Percentiles rank a stretch among this genome's conserved stretches.
These are phyloP conservation scores for Formicarius rufipectus DNA, from an alignment of 2,113 vertebrate species.

Conservation along the genomic window DNA sequence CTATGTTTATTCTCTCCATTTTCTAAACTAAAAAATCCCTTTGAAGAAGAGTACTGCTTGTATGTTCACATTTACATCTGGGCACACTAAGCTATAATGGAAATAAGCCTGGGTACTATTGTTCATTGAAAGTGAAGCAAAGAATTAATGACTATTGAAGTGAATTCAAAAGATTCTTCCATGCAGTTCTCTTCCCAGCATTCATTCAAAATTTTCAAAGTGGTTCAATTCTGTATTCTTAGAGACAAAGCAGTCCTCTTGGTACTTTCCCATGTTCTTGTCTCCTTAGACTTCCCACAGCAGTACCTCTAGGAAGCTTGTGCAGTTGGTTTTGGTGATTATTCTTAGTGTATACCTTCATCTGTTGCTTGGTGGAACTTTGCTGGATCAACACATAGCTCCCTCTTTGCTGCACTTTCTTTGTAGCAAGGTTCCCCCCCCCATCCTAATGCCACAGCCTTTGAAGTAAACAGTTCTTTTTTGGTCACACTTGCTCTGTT, in stretches of 20 bases:
- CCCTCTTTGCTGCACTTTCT: background rate
- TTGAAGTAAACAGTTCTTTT: background rate
- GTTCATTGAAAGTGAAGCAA: background rate
- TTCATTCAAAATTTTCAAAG: background rate
- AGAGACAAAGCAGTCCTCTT: background rate
- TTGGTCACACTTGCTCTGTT: background rate
- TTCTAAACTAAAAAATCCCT: background rate
- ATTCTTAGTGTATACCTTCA: background rate
- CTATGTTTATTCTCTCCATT: background rate
- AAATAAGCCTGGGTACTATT: background rate
- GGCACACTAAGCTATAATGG: background rate
- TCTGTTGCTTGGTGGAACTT: background rate
- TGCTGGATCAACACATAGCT: background rate
- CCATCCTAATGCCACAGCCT: background rate
- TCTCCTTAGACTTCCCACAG: background rate
- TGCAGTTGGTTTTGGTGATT: background rate
- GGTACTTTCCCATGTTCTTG: rapidly evolving
- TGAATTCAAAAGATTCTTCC: background rate
- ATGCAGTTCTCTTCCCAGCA: background rate
- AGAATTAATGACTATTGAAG: background rate
- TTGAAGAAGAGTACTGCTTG: background rate
- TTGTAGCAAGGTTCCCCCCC: background rate
- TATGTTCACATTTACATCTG: background rate
- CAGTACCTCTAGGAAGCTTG: background rate
- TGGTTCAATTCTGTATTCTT: background rate